Evolutionary conservation across 2,797 vertebrate species (phyloP), one percentile per base, ranked within the genome.

Genomic region (Philypnodon macrostomus): DNA sequence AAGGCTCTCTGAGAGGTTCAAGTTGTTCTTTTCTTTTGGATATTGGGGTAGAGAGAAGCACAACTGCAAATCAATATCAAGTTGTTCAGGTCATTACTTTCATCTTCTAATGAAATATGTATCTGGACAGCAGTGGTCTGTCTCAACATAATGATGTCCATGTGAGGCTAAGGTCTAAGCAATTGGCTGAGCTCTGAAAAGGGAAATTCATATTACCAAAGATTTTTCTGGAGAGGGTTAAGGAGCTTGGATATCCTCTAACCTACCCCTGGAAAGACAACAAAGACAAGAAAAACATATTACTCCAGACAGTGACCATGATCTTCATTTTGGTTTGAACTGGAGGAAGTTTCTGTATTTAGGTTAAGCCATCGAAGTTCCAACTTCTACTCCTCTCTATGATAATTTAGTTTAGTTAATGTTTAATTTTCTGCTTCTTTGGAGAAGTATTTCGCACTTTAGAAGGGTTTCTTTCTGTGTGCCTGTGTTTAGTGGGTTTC

Each of bases 31-130:
- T 21, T 23, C 5, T 13, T 39, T 39, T 23, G 19, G 21, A 14
- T 19, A 5, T 21, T 14, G 32, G 32, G 32, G 13, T 7, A 15
- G n/a, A 15, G 30, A 32, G n/a, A 32, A 32, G 14, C 15, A 33
- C 32, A 14, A 7, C 32, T 14, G 4, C 32, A 14, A 33, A 33
- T 33, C 32, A 33, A 14, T 33, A 33, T 13, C 5, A 33, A 33
- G n/a, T 8, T 21, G 19, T 8, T 7, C 5, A 21, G 18, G 4
- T 23, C 19, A 39, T 39, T 8, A 39, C 12, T 24, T 24, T 13
- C 19, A 23, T 39, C 21, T 39, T n/a, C 12, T 21, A 13, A 39
- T 24, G 21, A 39, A 39, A 23, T 39, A 39, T 39, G n/a, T 12
- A 39, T 39, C 3, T 7, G 13, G 19, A 39, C n/a, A 39, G 12